Evolutionary conservation across 2,113 vertebrate genomes (phyloP).

Genomic region (Scalopus aquaticus): DNA sequence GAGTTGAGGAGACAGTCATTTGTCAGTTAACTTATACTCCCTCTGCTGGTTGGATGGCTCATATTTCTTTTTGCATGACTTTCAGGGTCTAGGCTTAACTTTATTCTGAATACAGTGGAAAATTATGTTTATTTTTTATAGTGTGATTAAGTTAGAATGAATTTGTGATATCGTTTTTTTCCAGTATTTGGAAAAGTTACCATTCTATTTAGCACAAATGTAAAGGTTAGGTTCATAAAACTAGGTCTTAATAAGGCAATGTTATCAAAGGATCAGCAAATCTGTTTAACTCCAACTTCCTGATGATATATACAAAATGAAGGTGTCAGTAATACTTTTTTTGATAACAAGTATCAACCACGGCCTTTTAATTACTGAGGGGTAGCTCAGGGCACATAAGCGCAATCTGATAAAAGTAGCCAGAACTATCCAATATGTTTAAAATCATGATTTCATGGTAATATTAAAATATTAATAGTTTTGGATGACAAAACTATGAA

Average conservation of each 20-base stretch:
- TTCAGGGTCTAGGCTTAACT: background rate
- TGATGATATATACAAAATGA: background rate
- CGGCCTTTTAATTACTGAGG: background rate
- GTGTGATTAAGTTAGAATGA: background rate
- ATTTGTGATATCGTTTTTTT: conserved; percentile 10
- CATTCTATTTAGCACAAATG: background rate
- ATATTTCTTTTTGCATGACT: conserved; percentile 9
- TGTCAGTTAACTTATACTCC: conserved; percentile 65
- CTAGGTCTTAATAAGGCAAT: background rate
- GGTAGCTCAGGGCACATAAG: background rate
- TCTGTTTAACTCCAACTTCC: background rate
- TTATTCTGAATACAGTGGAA: conserved; percentile 43
- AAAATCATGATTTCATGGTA: background rate
- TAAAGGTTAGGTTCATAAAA: conserved; percentile 21
- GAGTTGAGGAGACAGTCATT: background rate
- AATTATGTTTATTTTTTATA: background rate
- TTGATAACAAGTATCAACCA: background rate
- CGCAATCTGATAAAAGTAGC: background rate
- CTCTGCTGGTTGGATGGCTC: conserved; percentile 74
- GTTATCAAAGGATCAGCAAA: background rate
- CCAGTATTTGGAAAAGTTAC: background rate
- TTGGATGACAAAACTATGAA: background rate
- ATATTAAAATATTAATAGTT: too few species aligned
- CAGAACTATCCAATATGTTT: background rate
- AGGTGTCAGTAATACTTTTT: background rate